Evolutionary conservation across 2,797 vertebrate species (phyloP).

Genomic region (Alosa sapidissima): DNA sequence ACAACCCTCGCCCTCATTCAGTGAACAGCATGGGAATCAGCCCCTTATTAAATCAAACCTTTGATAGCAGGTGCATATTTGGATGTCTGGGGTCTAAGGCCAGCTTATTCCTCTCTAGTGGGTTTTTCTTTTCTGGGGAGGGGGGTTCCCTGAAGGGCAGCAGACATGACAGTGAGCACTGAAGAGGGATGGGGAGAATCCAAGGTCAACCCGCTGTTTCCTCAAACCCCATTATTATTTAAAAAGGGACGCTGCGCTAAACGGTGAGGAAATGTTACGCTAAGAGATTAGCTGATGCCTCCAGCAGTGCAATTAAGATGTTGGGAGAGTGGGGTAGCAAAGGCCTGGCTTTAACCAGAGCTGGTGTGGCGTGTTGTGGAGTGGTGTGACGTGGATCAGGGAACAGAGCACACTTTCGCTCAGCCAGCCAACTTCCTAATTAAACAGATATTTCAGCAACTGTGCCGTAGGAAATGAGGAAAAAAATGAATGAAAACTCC

Average conservation of each 20-base stretch:
- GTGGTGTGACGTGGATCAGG: conserved; percentile 44
- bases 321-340: conserved; percentile 33
- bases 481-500: neutral
- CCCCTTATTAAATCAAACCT: neutral
- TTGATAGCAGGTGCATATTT: neutral
- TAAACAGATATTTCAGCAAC: conserved; percentile 72
- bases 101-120: neutral
- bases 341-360: neutral
- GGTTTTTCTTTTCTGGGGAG: neutral
- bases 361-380: conserved; percentile 24
- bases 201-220: conserved; percentile 29
- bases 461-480: conserved; percentile 60
- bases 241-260: conserved; percentile 48
- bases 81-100: neutral
- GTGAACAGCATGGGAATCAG: neutral
- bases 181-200: conserved; percentile 22
- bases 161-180: conserved; percentile 4
- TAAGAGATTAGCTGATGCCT: conserved; percentile 37
- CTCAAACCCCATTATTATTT: conserved; percentile 46
- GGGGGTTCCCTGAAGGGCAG: conserved; percentile 5
- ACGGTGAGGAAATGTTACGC: conserved; percentile 50
- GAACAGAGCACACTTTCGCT: conserved; percentile 63
- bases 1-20: neutral
- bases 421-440: conserved; percentile 71
- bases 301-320: conserved; percentile 54